Base-by-base conservation (phyloP, 2,888 invertebrate species). In the Imbricaverruca yamaguchii region DNA sequence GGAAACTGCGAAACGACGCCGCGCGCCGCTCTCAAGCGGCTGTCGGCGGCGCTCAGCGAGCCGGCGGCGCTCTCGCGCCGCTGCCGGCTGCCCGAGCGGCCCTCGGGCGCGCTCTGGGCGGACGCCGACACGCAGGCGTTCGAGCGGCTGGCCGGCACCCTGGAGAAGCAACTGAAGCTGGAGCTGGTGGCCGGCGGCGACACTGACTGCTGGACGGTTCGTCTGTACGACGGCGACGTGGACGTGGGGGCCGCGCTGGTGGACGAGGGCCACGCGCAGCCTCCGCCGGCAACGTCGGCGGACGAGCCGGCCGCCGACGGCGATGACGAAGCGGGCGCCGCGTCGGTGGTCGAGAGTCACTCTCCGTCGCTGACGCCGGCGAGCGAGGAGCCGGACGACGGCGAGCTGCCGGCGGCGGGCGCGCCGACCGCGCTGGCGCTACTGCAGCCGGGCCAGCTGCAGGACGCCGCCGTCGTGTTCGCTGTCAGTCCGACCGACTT, bases 131-230 rank as follows among this genome's bases (percentile, higher is more conserved):
- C 53, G 18, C 55, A 39, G 39, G 11, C 21, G 55, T 55, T 74
- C 74, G 74, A 74, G 74, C 10, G 55, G 74, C 21, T 74, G 74
- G 74, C 55, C 21, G 74, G 74, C 9, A 69, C 69, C 15, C 39
- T 53, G 39, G 69, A 69, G 69, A 69, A 69, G 53, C 25, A 13
- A 39, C 69, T 69, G 39, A 53, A 18, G 18, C 69, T 69, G 39
- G 25, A 53, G 39, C 13, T 39, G 8, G 39, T 53, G 39, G 67
- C 12, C 11, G 69, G 18, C 12, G 15, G 4, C 9, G 39, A 1
- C 18, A 53, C 6, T 3, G 39, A 69, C 18, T 12, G 25, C 39
- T 69, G 69, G 69, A 39, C 53, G 4, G 69, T 69, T 3, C 1
- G 53, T 6, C 39, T 69, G 69, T 10, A n/a, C 39, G 69, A 69